A percentile compares a stretch with the other conserved stretches of the same genome.
These are phyloP conservation scores for Paracentrotus lividus DNA, from an alignment of 53 echinoderm and acorn worm genomes.

Conservation along the genomic window DNA sequence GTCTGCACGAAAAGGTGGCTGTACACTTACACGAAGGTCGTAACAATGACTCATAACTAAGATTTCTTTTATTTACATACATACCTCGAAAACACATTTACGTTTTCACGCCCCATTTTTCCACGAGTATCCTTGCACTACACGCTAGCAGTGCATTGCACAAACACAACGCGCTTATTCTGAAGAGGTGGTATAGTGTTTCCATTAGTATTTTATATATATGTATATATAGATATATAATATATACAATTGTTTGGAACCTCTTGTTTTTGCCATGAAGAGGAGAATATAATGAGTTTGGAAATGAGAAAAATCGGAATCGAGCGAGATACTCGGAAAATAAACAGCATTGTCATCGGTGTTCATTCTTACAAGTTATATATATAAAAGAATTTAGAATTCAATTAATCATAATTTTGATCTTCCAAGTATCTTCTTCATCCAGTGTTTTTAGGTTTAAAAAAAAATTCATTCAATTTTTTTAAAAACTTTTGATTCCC, in stretches of 20 bases:
- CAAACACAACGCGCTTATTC: not conserved
- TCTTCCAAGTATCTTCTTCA: no score
- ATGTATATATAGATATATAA: no score
- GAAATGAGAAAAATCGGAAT: not conserved
- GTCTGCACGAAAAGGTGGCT: not conserved
- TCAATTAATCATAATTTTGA: no score
- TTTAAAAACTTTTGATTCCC: no score
- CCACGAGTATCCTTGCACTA: not conserved
- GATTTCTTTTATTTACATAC: slow-evolving; percentile 38
- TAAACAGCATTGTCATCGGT: no score
- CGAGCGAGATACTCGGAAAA: no score
- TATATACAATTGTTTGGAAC: not conserved
- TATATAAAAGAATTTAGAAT: no score
- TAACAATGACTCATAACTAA: not conserved
- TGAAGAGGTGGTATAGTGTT: slow-evolving; percentile 29
- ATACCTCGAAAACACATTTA: slow-evolving; percentile 42
- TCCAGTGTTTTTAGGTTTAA: no score
- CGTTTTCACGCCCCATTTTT: slow-evolving; percentile 13
- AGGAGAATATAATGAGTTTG: not conserved
- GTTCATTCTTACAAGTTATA: no score
- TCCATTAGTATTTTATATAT: not conserved
- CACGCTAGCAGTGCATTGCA: slow-evolving; percentile 7
- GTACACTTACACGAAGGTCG: not conserved
- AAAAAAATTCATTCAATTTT: no score
- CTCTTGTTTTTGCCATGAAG: not conserved